Conservation (phyloP, 2,888 invertebrate genomes). For the Sipha maydis region DNA sequence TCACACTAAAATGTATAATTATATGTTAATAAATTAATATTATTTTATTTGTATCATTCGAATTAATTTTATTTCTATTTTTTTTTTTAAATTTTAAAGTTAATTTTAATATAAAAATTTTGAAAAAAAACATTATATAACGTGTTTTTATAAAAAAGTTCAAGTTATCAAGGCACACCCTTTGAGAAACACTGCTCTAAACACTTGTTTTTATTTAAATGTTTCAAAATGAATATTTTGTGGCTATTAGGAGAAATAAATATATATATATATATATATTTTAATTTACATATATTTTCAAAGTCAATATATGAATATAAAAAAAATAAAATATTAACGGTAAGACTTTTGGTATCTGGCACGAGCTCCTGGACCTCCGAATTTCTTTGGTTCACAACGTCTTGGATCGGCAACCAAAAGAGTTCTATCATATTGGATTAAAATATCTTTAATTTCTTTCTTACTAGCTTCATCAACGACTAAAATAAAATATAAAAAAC, state of each 20-base stretch:
- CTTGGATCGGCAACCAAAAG: slow-evolving; percentile 98
- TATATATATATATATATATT: background rate
- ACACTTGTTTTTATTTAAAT: background rate
- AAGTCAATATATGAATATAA: slow-evolving; percentile 50
- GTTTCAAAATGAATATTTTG: background rate
- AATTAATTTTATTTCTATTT: too few species aligned
- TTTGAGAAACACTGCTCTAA: too few species aligned
- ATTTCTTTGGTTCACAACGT: slow-evolving; percentile 99
- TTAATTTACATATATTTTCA: slow-evolving; percentile 49
- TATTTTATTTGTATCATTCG: too few species aligned
- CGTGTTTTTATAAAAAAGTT: too few species aligned
- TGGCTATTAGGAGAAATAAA: too few species aligned
- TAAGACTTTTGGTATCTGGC: slow-evolving; percentile 99
- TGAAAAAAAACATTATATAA: too few species aligned
- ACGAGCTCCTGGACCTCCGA: slow-evolving; percentile 99
- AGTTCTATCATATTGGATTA: slow-evolving; percentile 97
- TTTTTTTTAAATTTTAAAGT: too few species aligned
- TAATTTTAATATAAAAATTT: too few species aligned
- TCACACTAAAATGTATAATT: too few species aligned
- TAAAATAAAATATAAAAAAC: slow-evolving; percentile 69
- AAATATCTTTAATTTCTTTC: slow-evolving; percentile 98
- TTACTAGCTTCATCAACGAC: slow-evolving; percentile 99
- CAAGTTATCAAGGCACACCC: too few species aligned
- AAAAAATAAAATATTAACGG: slow-evolving; percentile 79
- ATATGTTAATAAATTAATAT: too few species aligned